phyloP scores from a whole-genome alignment of 2,888 invertebrate species.

The Philopedon plagiatum region DNA sequence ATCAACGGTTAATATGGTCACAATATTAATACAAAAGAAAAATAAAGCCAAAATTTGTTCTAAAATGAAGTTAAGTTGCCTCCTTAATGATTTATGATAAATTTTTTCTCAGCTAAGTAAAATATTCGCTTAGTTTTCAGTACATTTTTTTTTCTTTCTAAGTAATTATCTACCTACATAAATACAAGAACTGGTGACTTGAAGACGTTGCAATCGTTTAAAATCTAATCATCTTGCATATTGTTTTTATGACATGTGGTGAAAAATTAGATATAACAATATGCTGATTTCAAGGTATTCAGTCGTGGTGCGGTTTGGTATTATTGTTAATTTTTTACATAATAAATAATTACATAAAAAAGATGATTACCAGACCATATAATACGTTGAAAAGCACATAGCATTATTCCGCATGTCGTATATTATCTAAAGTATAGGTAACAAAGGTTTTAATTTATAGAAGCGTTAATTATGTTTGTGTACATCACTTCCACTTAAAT shows the following conservation, averaged over 20 bases:
- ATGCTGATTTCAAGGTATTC: background rate
- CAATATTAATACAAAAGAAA: too few species aligned
- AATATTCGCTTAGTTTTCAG: too few species aligned
- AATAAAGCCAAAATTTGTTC: too few species aligned
- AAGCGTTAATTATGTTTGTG: background rate
- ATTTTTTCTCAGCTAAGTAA: too few species aligned
- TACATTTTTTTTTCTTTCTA: too few species aligned
- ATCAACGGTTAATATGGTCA: too few species aligned
- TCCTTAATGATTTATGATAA: too few species aligned
- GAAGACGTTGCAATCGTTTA: too few species aligned
- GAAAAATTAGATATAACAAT: background rate
- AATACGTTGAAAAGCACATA: conserved; percentile 2
- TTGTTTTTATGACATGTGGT: background rate
- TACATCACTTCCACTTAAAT: background rate
- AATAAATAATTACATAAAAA: background rate
- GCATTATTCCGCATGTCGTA: background rate
- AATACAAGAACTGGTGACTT: too few species aligned
- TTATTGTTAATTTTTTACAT: background rate
- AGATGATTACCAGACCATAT: conserved; percentile 4
- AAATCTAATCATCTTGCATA: background rate
- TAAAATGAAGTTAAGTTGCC: too few species aligned
- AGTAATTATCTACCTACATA: too few species aligned
- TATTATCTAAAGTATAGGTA: background rate
- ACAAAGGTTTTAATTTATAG: background rate
- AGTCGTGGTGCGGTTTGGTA: background rate